Conservation (phyloP, 2,888 invertebrate genomes). For the Timandra comae region DNA sequence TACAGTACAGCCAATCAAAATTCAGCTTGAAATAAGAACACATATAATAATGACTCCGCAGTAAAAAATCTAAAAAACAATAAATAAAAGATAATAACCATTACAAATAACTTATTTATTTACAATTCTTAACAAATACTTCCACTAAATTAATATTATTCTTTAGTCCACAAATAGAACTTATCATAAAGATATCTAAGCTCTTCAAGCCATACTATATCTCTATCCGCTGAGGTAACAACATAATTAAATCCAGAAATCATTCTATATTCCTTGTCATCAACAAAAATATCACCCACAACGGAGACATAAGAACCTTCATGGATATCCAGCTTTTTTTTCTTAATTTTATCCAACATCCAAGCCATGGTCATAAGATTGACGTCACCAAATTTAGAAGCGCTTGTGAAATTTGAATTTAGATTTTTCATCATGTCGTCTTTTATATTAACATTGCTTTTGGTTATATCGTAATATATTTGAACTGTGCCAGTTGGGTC, state of each 20-base stretch:
- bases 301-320: constrained; percentile 49
- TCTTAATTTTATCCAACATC: constrained; percentile 40
- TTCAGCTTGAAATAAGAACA: too few species aligned
- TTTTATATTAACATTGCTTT: constrained; percentile 39
- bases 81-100: not conserved
- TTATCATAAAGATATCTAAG: constrained; percentile 60
- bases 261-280: constrained; percentile 47
- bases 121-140: not conserved
- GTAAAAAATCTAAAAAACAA: too few species aligned
- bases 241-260: constrained; percentile 52
- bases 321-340: constrained; percentile 35
- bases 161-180: constrained; percentile 39
- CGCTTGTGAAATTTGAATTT: constrained; percentile 33
- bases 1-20: too few species aligned
- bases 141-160: too few species aligned
- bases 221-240: constrained; percentile 43
- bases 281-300: constrained; percentile 61
- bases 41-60: too few species aligned
- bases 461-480: constrained; percentile 50
- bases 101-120: not conserved
- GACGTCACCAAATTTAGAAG: constrained; percentile 38
- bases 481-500: constrained; percentile 60
- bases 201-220: constrained; percentile 64
- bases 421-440: constrained; percentile 38
- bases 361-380: constrained; percentile 47